Conservation (phyloP, 2,888 invertebrate genomes). For the Drosophila mimetica region DNA sequence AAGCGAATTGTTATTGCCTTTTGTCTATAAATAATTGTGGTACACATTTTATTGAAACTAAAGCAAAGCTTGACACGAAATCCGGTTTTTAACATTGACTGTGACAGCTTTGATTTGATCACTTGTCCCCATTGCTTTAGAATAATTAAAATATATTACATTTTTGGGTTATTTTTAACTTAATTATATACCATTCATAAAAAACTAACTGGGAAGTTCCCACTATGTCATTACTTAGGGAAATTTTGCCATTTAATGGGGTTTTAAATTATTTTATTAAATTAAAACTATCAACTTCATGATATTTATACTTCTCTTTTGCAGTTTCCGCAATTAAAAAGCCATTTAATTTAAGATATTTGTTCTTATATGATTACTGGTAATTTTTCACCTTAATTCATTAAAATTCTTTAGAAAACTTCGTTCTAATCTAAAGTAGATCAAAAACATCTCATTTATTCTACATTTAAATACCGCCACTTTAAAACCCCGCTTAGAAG, state of each 20-base stretch:
- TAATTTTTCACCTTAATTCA: background rate
- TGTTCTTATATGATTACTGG: background rate
- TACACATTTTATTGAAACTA: constrained; percentile 31
- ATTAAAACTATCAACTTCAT: background rate
- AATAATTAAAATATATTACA: constrained; percentile 6
- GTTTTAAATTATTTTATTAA: background rate
- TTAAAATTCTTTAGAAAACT: background rate
- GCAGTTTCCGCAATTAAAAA: background rate
- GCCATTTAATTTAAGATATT: background rate
- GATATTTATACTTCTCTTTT: background rate
- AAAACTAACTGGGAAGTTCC: constrained; percentile 3
- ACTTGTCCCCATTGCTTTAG: constrained; percentile 15
- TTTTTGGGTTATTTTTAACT: background rate
- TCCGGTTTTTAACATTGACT: constrained; percentile 57
- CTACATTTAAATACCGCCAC: background rate
- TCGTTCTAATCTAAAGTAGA: background rate
- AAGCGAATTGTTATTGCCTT: constrained; percentile 25
- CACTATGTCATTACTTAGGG: background rate
- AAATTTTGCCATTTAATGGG: background rate
- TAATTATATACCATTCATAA: background rate
- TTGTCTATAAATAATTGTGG: constrained; percentile 37
- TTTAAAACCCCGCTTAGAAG: constrained; percentile 5
- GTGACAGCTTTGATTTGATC: constrained; percentile 54
- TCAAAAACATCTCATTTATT: background rate
- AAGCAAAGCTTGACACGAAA: constrained; percentile 45